These are phyloP conservation scores for Petrocephalus zakoni DNA, from an alignment of 2,113 vertebrate genomes.

Conservation along the genomic window DNA sequence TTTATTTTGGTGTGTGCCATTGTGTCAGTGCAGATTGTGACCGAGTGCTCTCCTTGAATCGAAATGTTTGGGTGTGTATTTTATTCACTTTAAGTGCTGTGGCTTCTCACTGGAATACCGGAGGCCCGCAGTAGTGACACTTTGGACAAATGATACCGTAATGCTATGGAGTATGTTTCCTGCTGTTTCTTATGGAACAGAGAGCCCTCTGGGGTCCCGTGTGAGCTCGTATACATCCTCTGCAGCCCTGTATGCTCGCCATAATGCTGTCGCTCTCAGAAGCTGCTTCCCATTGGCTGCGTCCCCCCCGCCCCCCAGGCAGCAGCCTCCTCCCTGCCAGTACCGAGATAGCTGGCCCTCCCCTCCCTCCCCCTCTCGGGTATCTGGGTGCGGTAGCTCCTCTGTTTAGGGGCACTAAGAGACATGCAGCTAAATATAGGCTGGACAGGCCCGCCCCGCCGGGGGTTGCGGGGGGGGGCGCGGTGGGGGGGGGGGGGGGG, in stretches of 20 bases:
- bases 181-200: neutral
- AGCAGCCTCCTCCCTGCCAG: neutral
- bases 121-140: neutral
- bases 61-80: neutral
- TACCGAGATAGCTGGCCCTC: neutral
- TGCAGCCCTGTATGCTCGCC: neutral
- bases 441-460: neutral
- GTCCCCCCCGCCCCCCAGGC: neutral
- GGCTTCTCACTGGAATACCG: neutral
- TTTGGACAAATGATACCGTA: neutral
- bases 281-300: neutral
- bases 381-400: neutral
- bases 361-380: neutral
- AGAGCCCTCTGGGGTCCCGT: neutral
- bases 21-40: neutral
- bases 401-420: constrained; percentile 2
- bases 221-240: neutral
- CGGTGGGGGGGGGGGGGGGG: too few relatives aligned
- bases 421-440: neutral
- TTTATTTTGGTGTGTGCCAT: neutral
- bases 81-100: neutral
- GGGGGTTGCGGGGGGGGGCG: too few relatives aligned
- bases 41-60: neutral
- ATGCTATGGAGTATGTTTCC: neutral
- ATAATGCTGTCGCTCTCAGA: neutral